Conservation (phyloP, 2,888 invertebrate species). For the Cosmia trapezina region DNA sequence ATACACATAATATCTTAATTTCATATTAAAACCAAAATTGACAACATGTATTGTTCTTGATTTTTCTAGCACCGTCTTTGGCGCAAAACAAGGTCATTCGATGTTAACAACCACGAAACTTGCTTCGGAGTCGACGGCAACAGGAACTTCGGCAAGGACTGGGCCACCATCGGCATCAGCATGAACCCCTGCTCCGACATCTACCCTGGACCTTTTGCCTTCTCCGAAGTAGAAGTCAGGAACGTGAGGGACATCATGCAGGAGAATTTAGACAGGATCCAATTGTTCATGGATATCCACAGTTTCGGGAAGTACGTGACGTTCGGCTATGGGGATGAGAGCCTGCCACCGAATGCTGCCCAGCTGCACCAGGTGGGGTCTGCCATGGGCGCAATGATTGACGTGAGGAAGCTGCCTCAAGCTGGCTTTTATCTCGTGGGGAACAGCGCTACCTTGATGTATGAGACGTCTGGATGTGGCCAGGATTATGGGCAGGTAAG, state of each 20-base stretch:
- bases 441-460: conserved; percentile 74
- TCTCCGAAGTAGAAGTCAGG: conserved; percentile 92
- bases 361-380: conserved; percentile 73
- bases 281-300: conserved; percentile 93
- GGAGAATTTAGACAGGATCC: conserved; percentile 82
- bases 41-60: too few relatives aligned
- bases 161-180: conserved; percentile 90
- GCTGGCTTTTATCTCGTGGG: conserved; percentile 75
- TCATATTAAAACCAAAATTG: background rate
- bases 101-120: conserved; percentile 43
- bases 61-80: conserved; percentile 88
- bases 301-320: conserved; percentile 91
- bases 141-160: conserved; percentile 92
- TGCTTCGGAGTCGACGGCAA: conserved; percentile 93
- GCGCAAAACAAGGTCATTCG: conserved; percentile 91
- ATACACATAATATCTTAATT: background rate
- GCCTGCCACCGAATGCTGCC: conserved; percentile 82
- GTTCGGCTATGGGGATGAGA: conserved; percentile 70
- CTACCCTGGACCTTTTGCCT: conserved; percentile 90
- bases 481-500: conserved; percentile 53
- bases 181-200: conserved; percentile 89
- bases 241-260: conserved; percentile 90
- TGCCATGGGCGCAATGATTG: conserved; percentile 75
- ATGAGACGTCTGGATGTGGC: conserved; percentile 67
- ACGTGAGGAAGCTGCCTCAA: conserved; percentile 68